A percentile compares a stretch with the other conserved stretches of the same genome.
phyloP scores from a whole-genome alignment of 1,140 invertebrate genomes.

The Dufourea novaeangliae region DNA sequence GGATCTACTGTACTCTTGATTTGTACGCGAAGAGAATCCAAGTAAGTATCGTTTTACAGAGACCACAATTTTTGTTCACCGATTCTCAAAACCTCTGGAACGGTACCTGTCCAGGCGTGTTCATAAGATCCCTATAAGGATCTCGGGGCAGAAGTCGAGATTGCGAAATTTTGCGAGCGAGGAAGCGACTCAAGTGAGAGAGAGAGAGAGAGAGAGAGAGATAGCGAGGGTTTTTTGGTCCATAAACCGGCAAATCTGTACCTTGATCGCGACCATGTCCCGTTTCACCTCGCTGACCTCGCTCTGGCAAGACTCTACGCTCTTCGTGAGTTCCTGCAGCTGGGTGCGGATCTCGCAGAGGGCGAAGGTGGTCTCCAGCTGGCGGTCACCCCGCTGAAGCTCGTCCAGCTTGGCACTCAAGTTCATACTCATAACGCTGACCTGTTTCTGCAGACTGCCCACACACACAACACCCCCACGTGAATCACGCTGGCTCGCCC shows the following conservation, averaged over 20 bases:
- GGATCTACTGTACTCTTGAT: too few species aligned
- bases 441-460: conserved; percentile 95
- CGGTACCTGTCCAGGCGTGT: neutral
- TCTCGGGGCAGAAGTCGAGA: neutral
- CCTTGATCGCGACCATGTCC: conserved; percentile 95
- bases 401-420: conserved; percentile 95
- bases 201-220: too few species aligned
- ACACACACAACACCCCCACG: conserved; percentile 70
- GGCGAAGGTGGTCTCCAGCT: conserved; percentile 93
- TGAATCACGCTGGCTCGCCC: conserved; percentile 62
- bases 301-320: conserved; percentile 95
- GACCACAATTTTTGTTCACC: neutral
- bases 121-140: too few species aligned
- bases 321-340: conserved; percentile 95
- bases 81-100: neutral
- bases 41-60: too few species aligned
- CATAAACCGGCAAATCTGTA: conserved; percentile 57
- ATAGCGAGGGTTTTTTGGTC: too few species aligned
- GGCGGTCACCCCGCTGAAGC: conserved; percentile 91
- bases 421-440: conserved; percentile 97
- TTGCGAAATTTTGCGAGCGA: neutral
- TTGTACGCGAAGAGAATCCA: too few species aligned
- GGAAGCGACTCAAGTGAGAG: neutral
- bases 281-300: conserved; percentile 95
- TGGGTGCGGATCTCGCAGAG: conserved; percentile 94